Conservation (phyloP, 1,140 invertebrate species). For the Heliconius himera region DNA sequence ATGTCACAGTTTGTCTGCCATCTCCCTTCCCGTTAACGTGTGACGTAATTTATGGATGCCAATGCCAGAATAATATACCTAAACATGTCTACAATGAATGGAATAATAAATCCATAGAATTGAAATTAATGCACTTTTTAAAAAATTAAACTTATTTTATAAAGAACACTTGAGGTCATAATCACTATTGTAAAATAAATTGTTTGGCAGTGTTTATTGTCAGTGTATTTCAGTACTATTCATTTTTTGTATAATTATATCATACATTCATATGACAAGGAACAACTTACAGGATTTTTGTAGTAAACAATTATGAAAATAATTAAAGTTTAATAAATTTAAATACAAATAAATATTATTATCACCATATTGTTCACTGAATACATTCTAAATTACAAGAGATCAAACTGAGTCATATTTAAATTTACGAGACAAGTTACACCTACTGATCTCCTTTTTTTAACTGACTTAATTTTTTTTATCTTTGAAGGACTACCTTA, state of each 20-base stretch:
- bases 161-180: constrained; percentile 11
- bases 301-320: neutral
- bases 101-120: neutral
- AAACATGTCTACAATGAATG: no score
- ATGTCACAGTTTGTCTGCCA: no score
- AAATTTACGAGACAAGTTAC: neutral
- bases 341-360: neutral
- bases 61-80: no score
- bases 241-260: neutral
- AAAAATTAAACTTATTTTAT: constrained; percentile 4
- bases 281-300: neutral
- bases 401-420: neutral
- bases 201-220: constrained; percentile 7
- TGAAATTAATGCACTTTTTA: neutral
- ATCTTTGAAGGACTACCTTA: neutral
- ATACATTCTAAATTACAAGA: constrained; percentile 1
- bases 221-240: neutral
- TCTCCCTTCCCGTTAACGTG: no score
- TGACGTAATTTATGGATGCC: no score
- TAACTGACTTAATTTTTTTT: neutral
- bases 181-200: constrained; percentile 12
- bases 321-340: neutral
- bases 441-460: neutral
- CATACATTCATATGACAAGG: neutral
- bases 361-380: neutral